Base-by-base conservation (phyloP, 30 jellyfish, hydroid and myxozoan species). In the Calvadosia cruxmelitensis region DNA sequence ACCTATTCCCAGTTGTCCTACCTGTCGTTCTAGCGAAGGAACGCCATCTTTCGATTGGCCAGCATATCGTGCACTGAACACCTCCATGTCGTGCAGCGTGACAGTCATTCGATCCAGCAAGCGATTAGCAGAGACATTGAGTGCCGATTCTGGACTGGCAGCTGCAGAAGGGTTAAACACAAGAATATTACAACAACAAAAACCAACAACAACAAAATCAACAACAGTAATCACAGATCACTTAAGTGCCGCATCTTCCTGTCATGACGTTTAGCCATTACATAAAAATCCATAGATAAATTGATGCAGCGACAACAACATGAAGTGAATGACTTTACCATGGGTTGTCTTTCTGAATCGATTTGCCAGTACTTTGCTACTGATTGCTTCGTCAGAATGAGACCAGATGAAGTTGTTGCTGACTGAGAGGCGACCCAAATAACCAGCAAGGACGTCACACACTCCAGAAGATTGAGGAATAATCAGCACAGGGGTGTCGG, bases 401-500 rank as follows among this genome's bases (percentile, higher is more conserved):
- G 95, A 93, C 82, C 72, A 78, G 62, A 84, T 78, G 71, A 91
- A 91, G 0, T 87, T 24, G 50, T 91, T 91, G 27, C 80, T 85
- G 31, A 82, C 88, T 0, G 74, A 52, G 52, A 91, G 66, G 42
- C 78, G 90, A 1, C 99, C 99, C 25, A 91, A 84, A 68, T 85
- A 77, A 31, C 95, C 99, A 26, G 83, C 94, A 29, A 82, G 79
- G 35, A 91, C 63, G 68, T 91, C 95, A 24, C 35, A 35, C 2
- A 93, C 82, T 12, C 67, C 27, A 26, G 95, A 70, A 1, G 90
- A 74, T 31, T 94, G 82, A 1, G 99, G 99, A 49, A 91, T 72
- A 30, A 91, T 83, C 68, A 91, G 78, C 27, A 78, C 81, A 25
- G 99, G 99, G 13, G 87, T 75, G 34, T 91, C 99, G 10, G 99